A percentile compares a stretch with the other conserved stretches of the same genome.
phyloP scores from a whole-genome alignment of 2,888 invertebrate genomes.

The Netelia inedita region DNA sequence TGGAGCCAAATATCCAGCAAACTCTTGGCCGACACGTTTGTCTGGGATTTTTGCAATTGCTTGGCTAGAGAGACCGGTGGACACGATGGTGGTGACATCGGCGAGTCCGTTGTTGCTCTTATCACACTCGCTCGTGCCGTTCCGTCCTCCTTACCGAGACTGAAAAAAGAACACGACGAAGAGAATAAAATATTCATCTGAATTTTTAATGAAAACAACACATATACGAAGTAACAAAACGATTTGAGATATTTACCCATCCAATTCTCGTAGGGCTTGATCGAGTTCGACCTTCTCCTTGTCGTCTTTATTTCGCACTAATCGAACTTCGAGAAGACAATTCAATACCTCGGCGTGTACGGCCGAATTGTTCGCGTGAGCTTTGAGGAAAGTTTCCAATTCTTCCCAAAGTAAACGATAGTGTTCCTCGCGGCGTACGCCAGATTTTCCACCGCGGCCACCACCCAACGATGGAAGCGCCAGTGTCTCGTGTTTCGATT shows the following conservation, averaged over 20 bases:
- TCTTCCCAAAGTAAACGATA: constrained; percentile 97
- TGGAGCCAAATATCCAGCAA: constrained; percentile 89
- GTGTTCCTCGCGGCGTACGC: constrained; percentile 91
- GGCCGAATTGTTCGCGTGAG: constrained; percentile 88
- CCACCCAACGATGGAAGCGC: constrained; percentile 90
- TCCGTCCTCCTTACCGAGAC: constrained; percentile 82
- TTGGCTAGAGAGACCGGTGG: constrained; percentile 78
- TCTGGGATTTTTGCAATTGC: constrained; percentile 80
- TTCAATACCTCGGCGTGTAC: constrained; percentile 92
- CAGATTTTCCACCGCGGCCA: constrained; percentile 86
- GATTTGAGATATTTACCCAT: constrained; percentile 84
- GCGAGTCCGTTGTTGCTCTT: constrained; percentile 94
- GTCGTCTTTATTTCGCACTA: constrained; percentile 86
- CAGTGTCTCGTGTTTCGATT: constrained; percentile 93
- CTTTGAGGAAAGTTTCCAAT: constrained; percentile 92
- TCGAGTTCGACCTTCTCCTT: constrained; percentile 88
- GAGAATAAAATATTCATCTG: constrained; percentile 82
- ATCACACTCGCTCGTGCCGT: constrained; percentile 87
- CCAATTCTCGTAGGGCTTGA: constrained; percentile 87
- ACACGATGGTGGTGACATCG: constrained; percentile 91
- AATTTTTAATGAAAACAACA: neutral
- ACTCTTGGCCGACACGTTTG: constrained; percentile 85
- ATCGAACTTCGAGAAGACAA: constrained; percentile 91
- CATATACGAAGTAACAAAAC: neutral
- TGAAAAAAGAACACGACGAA: constrained; percentile 64